Base-by-base conservation (phyloP, 2,888 invertebrate species). In the Altica lythri region DNA sequence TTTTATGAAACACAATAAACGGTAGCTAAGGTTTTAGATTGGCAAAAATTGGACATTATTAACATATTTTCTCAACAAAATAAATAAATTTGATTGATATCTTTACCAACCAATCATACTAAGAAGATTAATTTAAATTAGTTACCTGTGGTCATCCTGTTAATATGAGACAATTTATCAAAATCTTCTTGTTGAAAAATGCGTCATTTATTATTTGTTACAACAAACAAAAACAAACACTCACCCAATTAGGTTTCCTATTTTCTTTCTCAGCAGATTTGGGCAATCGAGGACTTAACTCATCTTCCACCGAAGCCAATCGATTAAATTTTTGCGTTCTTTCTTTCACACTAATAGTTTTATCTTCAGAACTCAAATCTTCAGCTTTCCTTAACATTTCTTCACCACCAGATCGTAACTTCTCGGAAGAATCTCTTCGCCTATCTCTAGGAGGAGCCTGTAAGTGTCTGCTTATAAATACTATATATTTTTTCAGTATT, bases 241-340 rank as follows among this genome's bases (percentile, higher is more conserved):
- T 65, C 55, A 89, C 90, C 83, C 85, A 85, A 62, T 83, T 81
- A 53, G 79, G 79, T 62, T 81, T 82, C 60, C 78, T 82, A 16
- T 55, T 63, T 76, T 78, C 73, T 16, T 66, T 67, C 77, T 78
- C 74, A 32, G 71, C 65, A 32, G 71, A 69, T 52, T 72, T 80
- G 57, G 75, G 75, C 54, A 76, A 78, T 42, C 78, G 76, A 29
- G 83, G 79, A 65, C 83, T 82, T 29, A 67, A 44, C 4, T 80
- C 78, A 72, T 84, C 84, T 70, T 86, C 85, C 68, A 93, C 90
- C 0, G 91, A 92, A 47, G 93, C 93, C 83, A 95, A 86, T 64
- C 90, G 84, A 76, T 96, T 95, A 74, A 95, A 92, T 78, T 93
- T 93, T 78, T 91, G 89, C 69, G 92, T 92, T 56, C 93, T 83